A percentile compares a stretch with the other conserved stretches of the same genome.
Conservation (phyloP, 64 coral and sea anemone species). For the Stichodactyla helianthus region DNA sequence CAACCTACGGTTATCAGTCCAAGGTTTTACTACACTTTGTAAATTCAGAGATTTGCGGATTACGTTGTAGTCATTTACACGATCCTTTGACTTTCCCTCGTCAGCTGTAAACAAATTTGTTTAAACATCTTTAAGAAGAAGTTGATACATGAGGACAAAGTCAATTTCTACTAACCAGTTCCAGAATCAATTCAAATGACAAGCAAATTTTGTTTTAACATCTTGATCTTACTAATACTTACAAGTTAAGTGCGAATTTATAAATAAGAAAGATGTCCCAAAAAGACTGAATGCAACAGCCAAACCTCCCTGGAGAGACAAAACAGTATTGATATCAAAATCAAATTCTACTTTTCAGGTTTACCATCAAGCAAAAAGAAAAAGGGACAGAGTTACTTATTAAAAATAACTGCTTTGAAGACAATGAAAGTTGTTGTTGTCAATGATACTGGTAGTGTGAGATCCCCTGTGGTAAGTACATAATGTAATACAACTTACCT, state of each 20-base stretch:
- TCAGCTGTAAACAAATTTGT: slow-evolving; percentile 43
- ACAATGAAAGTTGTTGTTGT: too few relatives aligned
- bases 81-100: slow-evolving; percentile 77
- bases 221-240: slow-evolving; percentile 47
- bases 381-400: too few relatives aligned
- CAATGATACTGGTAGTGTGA: not conserved
- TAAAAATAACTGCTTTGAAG: too few relatives aligned
- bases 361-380: not conserved
- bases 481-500: slow-evolving; percentile 36
- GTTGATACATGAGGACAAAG: not conserved
- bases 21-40: slow-evolving; percentile 33
- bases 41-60: slow-evolving; percentile 78
- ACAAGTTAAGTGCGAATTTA: slow-evolving; percentile 96
- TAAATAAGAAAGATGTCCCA: slow-evolving; percentile 96
- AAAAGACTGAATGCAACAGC: slow-evolving; percentile 81
- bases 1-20: slow-evolving; percentile 8
- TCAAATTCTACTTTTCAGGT: not conserved
- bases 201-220: not conserved
- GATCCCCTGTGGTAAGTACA: not conserved
- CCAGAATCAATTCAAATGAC: too few relatives aligned
- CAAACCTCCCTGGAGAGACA: slow-evolving; percentile 63
- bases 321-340: not conserved
- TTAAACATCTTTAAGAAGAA: not conserved
- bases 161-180: too few relatives aligned
- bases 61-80: slow-evolving; percentile 82